These are phyloP conservation scores for Ciconia nigra DNA, from an alignment of 2,797 vertebrate species.

Conservation along the genomic window DNA sequence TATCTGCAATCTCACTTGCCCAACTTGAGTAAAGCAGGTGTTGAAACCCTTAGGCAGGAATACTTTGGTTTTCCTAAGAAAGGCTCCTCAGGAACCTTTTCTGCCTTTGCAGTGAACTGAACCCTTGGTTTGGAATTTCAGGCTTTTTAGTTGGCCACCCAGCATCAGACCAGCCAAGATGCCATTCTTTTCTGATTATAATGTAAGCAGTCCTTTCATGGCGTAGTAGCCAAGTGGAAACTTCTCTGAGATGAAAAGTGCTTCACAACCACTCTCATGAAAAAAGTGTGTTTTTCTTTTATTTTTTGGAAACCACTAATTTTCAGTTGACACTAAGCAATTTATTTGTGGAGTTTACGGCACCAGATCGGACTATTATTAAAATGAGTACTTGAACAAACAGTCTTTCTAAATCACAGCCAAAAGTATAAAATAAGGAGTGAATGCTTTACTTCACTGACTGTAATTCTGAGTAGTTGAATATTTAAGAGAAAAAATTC, in stretches of 20 bases:
- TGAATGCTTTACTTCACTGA: background rate
- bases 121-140: background rate
- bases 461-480: background rate
- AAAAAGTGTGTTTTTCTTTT: background rate
- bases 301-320: background rate
- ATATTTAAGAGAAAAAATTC: background rate
- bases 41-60: background rate
- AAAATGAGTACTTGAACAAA: background rate
- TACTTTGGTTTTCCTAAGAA: background rate
- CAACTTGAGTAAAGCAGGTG: background rate
- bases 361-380: background rate
- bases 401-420: background rate
- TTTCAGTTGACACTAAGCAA: background rate
- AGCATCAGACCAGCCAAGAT: background rate
- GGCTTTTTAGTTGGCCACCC: background rate
- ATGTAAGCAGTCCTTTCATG: background rate
- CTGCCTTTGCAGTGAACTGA: background rate
- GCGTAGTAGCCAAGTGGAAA: background rate
- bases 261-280: background rate
- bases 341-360: background rate
- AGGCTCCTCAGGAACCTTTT: background rate
- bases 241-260: background rate
- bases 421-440: background rate
- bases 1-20: background rate
- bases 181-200: background rate